Evolutionary conservation across 1,140 invertebrate species (phyloP), one percentile per base, ranked within the genome.

Genomic region (Pogonognathellus flavescens): DNA sequence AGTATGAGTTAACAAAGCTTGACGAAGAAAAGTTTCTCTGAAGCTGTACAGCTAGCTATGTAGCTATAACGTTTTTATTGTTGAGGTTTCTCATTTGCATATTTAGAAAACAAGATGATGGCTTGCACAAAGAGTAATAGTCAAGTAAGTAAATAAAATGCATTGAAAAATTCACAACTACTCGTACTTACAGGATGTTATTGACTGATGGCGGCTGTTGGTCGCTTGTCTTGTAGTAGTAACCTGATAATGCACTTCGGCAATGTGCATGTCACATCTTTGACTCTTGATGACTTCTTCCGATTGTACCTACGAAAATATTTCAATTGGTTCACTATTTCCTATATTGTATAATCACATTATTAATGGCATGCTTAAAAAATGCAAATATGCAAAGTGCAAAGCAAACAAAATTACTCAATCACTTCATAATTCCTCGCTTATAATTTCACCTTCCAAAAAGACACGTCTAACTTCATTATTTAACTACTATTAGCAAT

Each of bases 221-320:
- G 41, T 76, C 70, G 16, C 70, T 50, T 76, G 70, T 49, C 31
- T 76, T 50, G n/a, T 76, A 18, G 66, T n/a, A 49, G 49, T 41
- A 18, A 1, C 31, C 16, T n/a, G 25, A 50, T 50, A 31, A 76
- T 49, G 11, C 53, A 66, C 20, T 66, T 11, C 62, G 62, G 11
- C 31, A 41, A 41, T 31, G 70, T 76, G 10, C 14, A 4, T 76
- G 70, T 76, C 41, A 76, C 16, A 76, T 25, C 66, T 70, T n/a
- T 70, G 66, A 70, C 66, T 25, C 49, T 76, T 76, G 41, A 76
- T 31, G n/a, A 49, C 70, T 76, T 76, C 70, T 76, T 76, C 70
- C 70, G 25, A 41, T 31, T 76, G 25, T 11, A 14, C 62, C 14
- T 59, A 22, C 18, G 8, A 18, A 50, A 41, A 49, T 11, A 76